These are phyloP conservation scores for Melanostoma mellinum DNA, from an alignment of 2,888 invertebrate species.

Conservation along the genomic window DNA sequence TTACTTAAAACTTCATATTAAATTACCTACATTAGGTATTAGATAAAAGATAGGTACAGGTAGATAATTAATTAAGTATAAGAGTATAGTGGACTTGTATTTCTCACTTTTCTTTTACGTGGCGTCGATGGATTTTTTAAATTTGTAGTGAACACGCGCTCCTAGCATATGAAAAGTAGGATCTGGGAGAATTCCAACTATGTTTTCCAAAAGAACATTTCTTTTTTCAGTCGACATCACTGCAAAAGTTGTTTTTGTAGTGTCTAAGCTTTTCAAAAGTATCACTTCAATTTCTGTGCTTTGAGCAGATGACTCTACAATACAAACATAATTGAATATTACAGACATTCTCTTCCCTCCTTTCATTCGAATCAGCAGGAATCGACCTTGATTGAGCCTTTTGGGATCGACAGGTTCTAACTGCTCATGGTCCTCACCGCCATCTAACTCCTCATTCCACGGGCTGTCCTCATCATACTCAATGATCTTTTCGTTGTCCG, in stretches of 20 bases:
- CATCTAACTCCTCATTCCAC: neutral
- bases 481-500: neutral
- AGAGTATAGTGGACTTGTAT: too few species aligned
- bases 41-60: too few species aligned
- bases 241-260: slow-evolving; percentile 23
- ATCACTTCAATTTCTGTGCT: slow-evolving; percentile 30
- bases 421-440: slow-evolving; percentile 11
- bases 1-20: too few species aligned
- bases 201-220: slow-evolving; percentile 8
- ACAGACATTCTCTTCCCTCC: slow-evolving; percentile 19
- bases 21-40: too few species aligned
- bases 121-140: too few species aligned
- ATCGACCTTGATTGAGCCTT: slow-evolving; percentile 26
- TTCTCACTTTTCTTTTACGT: too few species aligned
- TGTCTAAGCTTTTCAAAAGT: slow-evolving; percentile 31
- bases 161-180: too few species aligned
- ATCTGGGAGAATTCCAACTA: neutral
- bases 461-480: too few species aligned
- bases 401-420: slow-evolving; percentile 10
- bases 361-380: slow-evolving; percentile 28
- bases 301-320: slow-evolving; percentile 22
- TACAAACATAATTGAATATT: slow-evolving; percentile 26
- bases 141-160: too few species aligned
- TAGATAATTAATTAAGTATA: too few species aligned
- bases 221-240: slow-evolving; percentile 16